Percentiles rank a stretch among this genome's conserved stretches.
phyloP scores from a whole-genome alignment of 2,113 vertebrate species.

The Bothrops jararaca region DNA sequence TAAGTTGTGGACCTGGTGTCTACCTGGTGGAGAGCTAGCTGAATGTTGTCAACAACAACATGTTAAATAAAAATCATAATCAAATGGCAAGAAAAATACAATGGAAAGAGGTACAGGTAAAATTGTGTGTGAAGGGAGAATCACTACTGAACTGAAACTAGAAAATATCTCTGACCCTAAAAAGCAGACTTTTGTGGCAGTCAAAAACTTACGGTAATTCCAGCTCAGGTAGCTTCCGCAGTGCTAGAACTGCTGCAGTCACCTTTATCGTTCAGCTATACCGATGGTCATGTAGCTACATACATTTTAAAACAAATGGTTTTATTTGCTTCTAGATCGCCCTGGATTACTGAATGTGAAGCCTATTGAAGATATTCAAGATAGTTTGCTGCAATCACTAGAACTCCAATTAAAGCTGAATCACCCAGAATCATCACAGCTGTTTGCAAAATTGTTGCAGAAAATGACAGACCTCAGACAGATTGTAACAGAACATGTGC shows the following conservation, averaged over 20 bases:
- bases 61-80: background rate
- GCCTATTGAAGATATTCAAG: conserved; percentile 95
- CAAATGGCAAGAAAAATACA: background rate
- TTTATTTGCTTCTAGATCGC: conserved; percentile 75
- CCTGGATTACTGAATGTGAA: conserved; percentile 94
- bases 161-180: background rate
- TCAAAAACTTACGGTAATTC: background rate
- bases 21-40: background rate
- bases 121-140: background rate
- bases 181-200: background rate
- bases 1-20: background rate
- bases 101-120: background rate
- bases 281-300: accelerated
- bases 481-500: conserved; percentile 94
- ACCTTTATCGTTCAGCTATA: accelerated
- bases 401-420: conserved; percentile 95
- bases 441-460: conserved; percentile 96
- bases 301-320: background rate
- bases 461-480: conserved; percentile 99
- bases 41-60: background rate
- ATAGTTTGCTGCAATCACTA: conserved; percentile 91
- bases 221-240: background rate
- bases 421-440: conserved; percentile 92
- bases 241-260: background rate
- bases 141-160: background rate